Evolutionary conservation across 64 coral and sea anemone genomes (phyloP), one percentile per base, ranked within the genome.

Genomic region (Exaiptasia diaphana): DNA sequence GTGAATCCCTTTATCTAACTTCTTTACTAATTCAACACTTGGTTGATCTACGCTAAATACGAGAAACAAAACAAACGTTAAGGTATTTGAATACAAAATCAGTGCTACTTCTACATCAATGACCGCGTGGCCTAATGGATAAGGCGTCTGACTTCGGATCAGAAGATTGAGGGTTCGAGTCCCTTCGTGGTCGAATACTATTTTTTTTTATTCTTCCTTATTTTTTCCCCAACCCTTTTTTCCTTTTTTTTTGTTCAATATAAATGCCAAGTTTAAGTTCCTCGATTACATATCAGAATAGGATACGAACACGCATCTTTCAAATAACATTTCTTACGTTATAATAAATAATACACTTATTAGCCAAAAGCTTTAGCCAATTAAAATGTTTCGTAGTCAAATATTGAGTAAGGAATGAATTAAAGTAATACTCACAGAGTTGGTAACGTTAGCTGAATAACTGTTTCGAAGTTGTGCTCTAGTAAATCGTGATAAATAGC

Each of bases 41-140:
- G 61, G 61, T 20, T 65, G 61, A 35, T 65, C 61, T 4, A 65
- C 61, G 5, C 61, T 65, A 7, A 33, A 65, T 65, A 5, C 10
- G 38, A 65, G 38, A 35, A 38, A 65, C 61, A 33, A 1, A 15
- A 31, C 15, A 46, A 0, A 65, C 9, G 4, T 4, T 0, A 38
- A 17, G 9, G 31, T 32, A 65, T 65, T 35, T 65, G 38, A 35
- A 2, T 1, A 65, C 1, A 15, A 65, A 65, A 1, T 9, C 1
- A 18, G 1, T 2, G 1, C 1, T 0, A 13, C 2, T 37, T 18
- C 0, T 0, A 38, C 1, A 65, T 33, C 4, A 15, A 32, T 27
- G 83, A 46, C 83, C 72, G 83, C 71, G 83, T 86, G 83, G 83
- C 83, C 83, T 86, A 86, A 86, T 86, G 83, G 83, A 86, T 86